Percentiles rank a stretch among this genome's conserved stretches.
phyloP scores from a whole-genome alignment of 1,140 invertebrate species.

The Laupala kohalensis region DNA sequence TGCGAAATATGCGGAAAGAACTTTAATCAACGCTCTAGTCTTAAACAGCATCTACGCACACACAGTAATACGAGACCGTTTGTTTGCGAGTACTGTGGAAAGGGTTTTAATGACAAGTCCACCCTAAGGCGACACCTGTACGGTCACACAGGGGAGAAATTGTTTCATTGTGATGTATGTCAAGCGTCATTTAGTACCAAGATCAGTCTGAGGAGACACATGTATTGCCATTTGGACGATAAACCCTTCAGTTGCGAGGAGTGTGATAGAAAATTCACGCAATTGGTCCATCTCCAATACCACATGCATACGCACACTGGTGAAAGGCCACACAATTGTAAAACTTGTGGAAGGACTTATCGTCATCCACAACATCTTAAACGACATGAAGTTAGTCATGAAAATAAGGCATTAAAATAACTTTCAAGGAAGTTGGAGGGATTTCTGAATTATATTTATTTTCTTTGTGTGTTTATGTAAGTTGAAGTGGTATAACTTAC shows the following conservation, averaged over 20 bases:
- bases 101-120: not conserved
- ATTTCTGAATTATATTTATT: no score
- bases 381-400: not conserved
- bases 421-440: no score
- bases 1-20: no score
- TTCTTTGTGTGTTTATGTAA: no score
- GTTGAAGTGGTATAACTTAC: no score
- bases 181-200: slow-evolving; percentile 14
- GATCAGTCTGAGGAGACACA: slow-evolving; percentile 35
- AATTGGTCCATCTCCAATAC: slow-evolving; percentile 35
- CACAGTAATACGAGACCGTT: no score
- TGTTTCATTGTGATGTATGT: slow-evolving; percentile 30
- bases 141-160: slow-evolving; percentile 43
- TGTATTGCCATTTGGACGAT: slow-evolving; percentile 53
- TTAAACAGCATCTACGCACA: no score
- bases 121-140: slow-evolving; percentile 19
- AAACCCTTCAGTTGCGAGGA: slow-evolving; percentile 49
- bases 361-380: not conserved
- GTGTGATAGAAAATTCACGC: slow-evolving; percentile 25
- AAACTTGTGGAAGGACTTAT: not conserved
- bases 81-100: not conserved
- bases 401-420: no score
- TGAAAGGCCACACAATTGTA: slow-evolving; percentile 22
- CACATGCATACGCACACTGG: slow-evolving; percentile 38
- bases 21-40: no score